A percentile compares a stretch with the other conserved stretches of the same genome.
Evolutionary conservation across 2,888 invertebrate genomes (phyloP).

Genomic region (Drosophila merina): DNA sequence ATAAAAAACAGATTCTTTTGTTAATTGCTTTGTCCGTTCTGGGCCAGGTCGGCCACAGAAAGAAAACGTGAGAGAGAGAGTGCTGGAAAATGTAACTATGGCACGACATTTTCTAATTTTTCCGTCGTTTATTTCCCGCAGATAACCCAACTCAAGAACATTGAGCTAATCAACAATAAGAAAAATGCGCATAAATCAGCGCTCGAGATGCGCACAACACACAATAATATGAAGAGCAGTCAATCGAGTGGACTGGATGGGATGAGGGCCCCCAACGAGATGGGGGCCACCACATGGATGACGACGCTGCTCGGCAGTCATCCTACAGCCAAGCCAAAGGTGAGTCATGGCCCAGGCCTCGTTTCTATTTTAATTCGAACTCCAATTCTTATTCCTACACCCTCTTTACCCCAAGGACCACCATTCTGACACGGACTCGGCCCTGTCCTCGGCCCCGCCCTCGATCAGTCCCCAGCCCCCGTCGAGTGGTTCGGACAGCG

Average conservation of each 20-base stretch:
- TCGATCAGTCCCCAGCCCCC: constrained; percentile 89
- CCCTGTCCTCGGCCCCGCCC: constrained; percentile 88
- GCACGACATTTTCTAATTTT: constrained; percentile 44
- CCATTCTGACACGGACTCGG: constrained; percentile 88
- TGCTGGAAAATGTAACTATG: constrained; percentile 38
- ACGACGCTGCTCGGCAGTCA: constrained; percentile 54
- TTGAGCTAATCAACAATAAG: constrained; percentile 84
- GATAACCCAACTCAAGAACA: constrained; percentile 86
- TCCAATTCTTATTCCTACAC: neutral
- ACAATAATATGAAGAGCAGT: constrained; percentile 30
- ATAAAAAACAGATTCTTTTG: constrained; percentile 47
- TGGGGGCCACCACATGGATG: constrained; percentile 62
- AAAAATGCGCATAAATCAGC: constrained; percentile 79
- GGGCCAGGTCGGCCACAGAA: constrained; percentile 10
- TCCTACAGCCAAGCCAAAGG: constrained; percentile 72
- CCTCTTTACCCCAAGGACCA: constrained; percentile 60
- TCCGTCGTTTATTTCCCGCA: constrained; percentile 55
- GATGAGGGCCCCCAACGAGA: constrained; percentile 23
- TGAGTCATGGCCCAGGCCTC: constrained; percentile 35
- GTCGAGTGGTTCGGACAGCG: constrained; percentile 80
- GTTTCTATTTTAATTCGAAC: neutral
- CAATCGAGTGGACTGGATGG: constrained; percentile 19
- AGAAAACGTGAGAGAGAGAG: constrained; percentile 39
- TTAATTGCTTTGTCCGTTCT: constrained; percentile 38
- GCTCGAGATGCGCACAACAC: constrained; percentile 71